Conservation (phyloP, 2,888 invertebrate genomes). For the Tachina fera region DNA sequence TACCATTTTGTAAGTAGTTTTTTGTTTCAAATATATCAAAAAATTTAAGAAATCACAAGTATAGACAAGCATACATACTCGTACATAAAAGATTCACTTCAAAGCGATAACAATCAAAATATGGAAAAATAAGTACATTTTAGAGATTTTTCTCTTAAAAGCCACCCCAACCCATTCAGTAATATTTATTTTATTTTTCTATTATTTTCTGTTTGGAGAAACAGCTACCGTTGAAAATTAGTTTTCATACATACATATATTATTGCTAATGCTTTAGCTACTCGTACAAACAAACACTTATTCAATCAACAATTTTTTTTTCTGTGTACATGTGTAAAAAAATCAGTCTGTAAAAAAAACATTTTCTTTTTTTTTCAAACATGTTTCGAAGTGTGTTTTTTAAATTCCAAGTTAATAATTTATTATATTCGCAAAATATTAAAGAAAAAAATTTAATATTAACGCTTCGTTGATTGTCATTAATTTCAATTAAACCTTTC, state of each 20-base stretch:
- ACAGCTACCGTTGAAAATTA: constrained; percentile 46
- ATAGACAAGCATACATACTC: too few species aligned
- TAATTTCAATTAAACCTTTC: constrained; percentile 79
- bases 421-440: constrained; percentile 24
- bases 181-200: not conserved
- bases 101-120: constrained; percentile 57
- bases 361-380: not conserved
- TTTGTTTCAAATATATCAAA: constrained; percentile 17
- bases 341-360: not conserved
- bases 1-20: constrained; percentile 59
- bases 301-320: constrained; percentile 46
- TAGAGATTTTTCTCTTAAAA: constrained; percentile 18
- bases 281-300: constrained; percentile 57
- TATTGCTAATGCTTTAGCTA: constrained; percentile 36
- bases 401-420: constrained; percentile 24
- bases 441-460: constrained; percentile 56
- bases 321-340: not conserved
- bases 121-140: not conserved
- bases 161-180: constrained; percentile 29
- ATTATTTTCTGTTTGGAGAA: constrained; percentile 1
- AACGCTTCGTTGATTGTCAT: constrained; percentile 74
- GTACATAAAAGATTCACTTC: constrained; percentile 16
- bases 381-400: constrained; percentile 14
- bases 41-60: not conserved
- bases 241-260: constrained; percentile 1